phyloP scores from a whole-genome alignment of 2,797 vertebrate genomes.

The Danio albolineatus region DNA sequence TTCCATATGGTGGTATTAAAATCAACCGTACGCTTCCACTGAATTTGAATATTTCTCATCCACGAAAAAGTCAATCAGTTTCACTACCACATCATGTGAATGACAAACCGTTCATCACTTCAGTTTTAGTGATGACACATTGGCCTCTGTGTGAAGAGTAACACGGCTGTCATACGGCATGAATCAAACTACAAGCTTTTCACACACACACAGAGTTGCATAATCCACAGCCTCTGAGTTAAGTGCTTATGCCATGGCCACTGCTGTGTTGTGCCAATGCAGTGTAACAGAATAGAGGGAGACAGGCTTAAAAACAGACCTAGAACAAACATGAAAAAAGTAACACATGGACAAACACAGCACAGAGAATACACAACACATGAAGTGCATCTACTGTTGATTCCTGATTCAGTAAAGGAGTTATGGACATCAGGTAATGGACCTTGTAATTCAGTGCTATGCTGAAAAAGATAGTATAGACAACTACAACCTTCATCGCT shows the following conservation, averaged over 20 bases:
- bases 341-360: neutral
- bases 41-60: neutral
- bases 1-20: slow-evolving; percentile 1
- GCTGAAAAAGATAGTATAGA: neutral
- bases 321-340: neutral
- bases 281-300: slow-evolving; percentile 16
- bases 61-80: neutral
- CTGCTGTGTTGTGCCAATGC: slow-evolving; percentile 41
- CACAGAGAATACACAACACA: neutral
- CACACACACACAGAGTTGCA: slow-evolving; percentile 47
- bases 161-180: slow-evolving; percentile 39
- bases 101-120: slow-evolving; percentile 30
- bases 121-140: slow-evolving; percentile 31
- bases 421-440: neutral
- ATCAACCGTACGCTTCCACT: neutral
- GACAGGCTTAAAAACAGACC: neutral
- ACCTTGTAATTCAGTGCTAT: neutral
- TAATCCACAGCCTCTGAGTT: slow-evolving; percentile 59
- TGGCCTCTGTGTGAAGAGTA: slow-evolving; percentile 29
- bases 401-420: neutral
- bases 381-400: neutral
- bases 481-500: neutral
- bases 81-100: slow-evolving; percentile 1
- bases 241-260: slow-evolving; percentile 39
- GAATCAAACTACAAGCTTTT: neutral